Evolutionary conservation across 2,113 vertebrate species (phyloP), one percentile per base, ranked within the genome.

Genomic region (Crotalus helleri): DNA sequence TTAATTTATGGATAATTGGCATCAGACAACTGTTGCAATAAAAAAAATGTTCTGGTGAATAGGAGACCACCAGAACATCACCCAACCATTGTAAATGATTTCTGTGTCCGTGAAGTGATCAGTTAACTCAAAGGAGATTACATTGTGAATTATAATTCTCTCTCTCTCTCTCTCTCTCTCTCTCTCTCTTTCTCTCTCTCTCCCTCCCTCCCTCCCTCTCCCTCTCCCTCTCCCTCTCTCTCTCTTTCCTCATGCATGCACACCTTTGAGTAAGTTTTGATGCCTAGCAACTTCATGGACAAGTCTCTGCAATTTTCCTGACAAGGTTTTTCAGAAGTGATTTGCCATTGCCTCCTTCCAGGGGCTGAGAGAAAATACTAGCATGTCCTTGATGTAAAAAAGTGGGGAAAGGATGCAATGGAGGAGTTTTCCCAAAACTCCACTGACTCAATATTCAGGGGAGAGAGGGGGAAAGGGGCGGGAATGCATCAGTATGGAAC

Each of bases 161-260:
- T 46, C 46, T 46, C 46, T 46, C 46, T 46, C 4, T 46, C 46
- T 46, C 4, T 46, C 46, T 46, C 46, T 46, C 4, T 46, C 46
- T 46, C 46, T 46, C 4, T 46, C 4, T n/a, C n/a, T n/a, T n/a
- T n/a, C n/a, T n/a, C n/a, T n/a, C n/a, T n/a, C n/a, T 5, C 46
- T 46, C 3, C 2, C 44, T 46, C 44, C 3, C 46, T 46, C 46
- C 4, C 46, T 46, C 46, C 4, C 46, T 46, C 4, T 0, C 46
- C 0, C 46, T 46, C 46, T 0, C 46, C 0, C 4, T 46, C 46
- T 0, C 46, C 0, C 4, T 46, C 44, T 46, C 46, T 4, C 3
- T 46, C 44, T 46, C 44, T 46, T 0, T 46, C 46, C 4, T 4
- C 8, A 24, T 59, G 23, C 23, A 61, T 26, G 59, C 9, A 61